Base-by-base conservation (phyloP, 2,888 invertebrate species). In the Unio pictorum region DNA sequence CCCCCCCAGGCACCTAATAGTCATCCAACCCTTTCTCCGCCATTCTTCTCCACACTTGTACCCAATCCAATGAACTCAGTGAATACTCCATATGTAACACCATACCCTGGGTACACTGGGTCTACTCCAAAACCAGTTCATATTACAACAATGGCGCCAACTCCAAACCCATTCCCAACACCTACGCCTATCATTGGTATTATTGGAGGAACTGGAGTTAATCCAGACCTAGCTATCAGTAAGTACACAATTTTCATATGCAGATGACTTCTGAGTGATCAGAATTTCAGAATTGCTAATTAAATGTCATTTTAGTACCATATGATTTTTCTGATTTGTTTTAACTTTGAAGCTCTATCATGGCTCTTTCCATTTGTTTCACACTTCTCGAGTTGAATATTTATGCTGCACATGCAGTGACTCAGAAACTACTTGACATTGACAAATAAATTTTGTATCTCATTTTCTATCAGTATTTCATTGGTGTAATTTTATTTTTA, bases 151-250 rank as follows among this genome's bases (percentile, higher is more conserved):
- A 66, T 71, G 17, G 57, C 71, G 61, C 74, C 80, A 58, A 74
- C 76, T 20, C 65, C 72, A 11, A 62, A 63, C 45, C 72, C 73
- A 58, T 74, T 64, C 23, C 74, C 74, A 56, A 74, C 79, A 55
- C 81, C 82, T 26, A 79, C 78, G 45, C 75, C 78, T 4, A 59
- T 81, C 7, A 76, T 79, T 59, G 80, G 80, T 57, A 63, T 69
- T 6, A 71, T 78, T 63, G 72, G 74, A 57, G 81, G 81, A 64
- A 73, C 67, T 61, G 81, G 78, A 28, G 79, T 80, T 23, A 78
- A 76, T 28, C 73, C 75, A 62, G 75, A 80, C 73, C 74, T 74
- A 71, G 73, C 75, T 71, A 61, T 34, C 57, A 59, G 8, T 64
- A 61, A 28, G 23, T 30, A 23, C 30, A 28, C 8, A 61, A 8